Conservation (phyloP, 1,140 invertebrate species). For the Drosophila trapezifrons region DNA sequence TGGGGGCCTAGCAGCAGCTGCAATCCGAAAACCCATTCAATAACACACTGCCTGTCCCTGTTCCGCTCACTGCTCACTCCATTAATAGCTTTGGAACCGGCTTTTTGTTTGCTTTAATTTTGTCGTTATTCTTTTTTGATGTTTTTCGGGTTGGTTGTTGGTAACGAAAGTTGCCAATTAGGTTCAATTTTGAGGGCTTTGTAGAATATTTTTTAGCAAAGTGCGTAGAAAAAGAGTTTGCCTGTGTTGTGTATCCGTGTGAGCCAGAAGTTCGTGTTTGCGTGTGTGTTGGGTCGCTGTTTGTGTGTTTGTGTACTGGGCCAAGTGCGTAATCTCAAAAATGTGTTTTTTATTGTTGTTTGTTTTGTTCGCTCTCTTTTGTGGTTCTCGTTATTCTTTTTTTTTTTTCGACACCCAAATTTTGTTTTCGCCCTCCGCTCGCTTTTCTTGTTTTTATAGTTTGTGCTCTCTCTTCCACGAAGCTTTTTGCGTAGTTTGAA, state of each 20-base stretch:
- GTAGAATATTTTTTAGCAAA: slow-evolving; percentile 56
- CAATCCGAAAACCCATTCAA: slow-evolving; percentile 23
- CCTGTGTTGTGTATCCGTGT: slow-evolving; percentile 28
- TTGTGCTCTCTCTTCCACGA: slow-evolving; percentile 10
- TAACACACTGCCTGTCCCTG: background rate
- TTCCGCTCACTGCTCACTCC: slow-evolving; percentile 7
- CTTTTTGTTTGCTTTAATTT: slow-evolving; percentile 77
- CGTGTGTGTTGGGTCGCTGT: slow-evolving; percentile 5
- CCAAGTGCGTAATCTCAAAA: slow-evolving; percentile 69
- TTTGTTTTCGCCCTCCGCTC: slow-evolving; percentile 21
- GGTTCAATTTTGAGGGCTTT: slow-evolving; percentile 41
- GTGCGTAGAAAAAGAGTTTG: slow-evolving; percentile 65
- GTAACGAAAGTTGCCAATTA: slow-evolving; percentile 72
- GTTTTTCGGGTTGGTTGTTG: slow-evolving; percentile 51
- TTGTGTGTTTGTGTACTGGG: slow-evolving; percentile 24
- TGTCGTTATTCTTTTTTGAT: slow-evolving; percentile 40
- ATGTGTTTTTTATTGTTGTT: slow-evolving; percentile 56
- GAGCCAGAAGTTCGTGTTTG: slow-evolving; percentile 3
- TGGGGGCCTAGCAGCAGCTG: slow-evolving; percentile 13
- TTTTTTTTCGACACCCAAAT: slow-evolving; percentile 18
- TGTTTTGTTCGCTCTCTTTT: slow-evolving; percentile 28
- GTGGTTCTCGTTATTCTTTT: slow-evolving; percentile 12
- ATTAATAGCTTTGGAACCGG: slow-evolving; percentile 59
- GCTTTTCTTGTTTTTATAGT: slow-evolving; percentile 54
- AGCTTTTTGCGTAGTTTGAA: slow-evolving; percentile 65